These are phyloP conservation scores for Trididemnum miniatum DNA, from an alignment of 23 tunicate genomes.

Conservation along the genomic window DNA sequence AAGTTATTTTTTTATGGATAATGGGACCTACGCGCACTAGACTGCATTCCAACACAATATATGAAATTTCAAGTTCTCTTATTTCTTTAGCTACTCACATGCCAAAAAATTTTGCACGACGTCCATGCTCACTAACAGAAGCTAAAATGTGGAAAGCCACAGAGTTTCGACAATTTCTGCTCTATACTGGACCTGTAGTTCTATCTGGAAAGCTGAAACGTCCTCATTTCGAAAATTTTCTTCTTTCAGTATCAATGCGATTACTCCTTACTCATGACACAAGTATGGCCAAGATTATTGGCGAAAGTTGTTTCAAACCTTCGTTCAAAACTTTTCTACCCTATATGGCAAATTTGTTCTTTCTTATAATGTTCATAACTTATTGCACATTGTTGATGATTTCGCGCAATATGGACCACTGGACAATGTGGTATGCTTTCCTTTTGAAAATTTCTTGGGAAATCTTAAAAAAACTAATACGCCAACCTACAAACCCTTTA, in stretches of 20 bases:
- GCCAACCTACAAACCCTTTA: background rate
- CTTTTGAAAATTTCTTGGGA: conserved; percentile 34
- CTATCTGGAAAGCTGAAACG: conserved; percentile 6
- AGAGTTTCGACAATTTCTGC: conserved; percentile 46
- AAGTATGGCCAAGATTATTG: too few species aligned
- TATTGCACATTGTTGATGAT: conserved; percentile 36
- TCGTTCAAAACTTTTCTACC: conserved; percentile 20
- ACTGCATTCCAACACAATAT: background rate
- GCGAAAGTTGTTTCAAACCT: background rate
- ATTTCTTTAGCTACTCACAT: conserved; percentile 13
- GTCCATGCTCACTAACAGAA: conserved; percentile 29
- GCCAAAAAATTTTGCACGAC: conserved; percentile 31
- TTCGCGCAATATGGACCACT: conserved; percentile 14
- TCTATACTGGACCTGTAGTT: conserved; percentile 43
- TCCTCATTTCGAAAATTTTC: conserved; percentile 21
- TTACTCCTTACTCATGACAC: conserved; percentile 14
- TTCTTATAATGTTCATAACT: conserved; percentile 29
- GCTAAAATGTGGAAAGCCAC: conserved; percentile 47
- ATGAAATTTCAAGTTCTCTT: conserved; percentile 4
- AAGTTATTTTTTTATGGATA: too few species aligned
- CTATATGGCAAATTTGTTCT: conserved; percentile 14
- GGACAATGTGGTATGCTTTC: conserved; percentile 36
- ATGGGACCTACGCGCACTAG: background rate
- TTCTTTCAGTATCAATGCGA: conserved; percentile 30
- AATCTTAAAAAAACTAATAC: conserved; percentile 10